These are phyloP conservation scores for Tolmerus cingulatus DNA, from an alignment of 2,888 invertebrate genomes.

Conservation along the genomic window DNA sequence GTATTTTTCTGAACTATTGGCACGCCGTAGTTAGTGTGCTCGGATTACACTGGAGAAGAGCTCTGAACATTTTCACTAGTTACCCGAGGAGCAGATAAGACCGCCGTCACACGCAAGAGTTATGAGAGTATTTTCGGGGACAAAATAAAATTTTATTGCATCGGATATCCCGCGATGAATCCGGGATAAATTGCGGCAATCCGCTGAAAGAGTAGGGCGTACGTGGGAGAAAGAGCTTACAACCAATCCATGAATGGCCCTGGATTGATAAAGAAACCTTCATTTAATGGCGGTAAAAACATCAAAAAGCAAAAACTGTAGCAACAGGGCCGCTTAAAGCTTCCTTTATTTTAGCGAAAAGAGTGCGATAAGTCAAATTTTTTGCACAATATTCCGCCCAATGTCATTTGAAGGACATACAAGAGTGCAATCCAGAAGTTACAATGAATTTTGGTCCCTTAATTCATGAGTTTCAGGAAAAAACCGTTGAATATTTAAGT, in stretches of 20 bases:
- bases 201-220: neutral
- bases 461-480: neutral
- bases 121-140: slow-evolving; percentile 29
- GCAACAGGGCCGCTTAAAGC: neutral
- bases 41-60: neutral
- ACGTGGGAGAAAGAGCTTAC: neutral
- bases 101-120: neutral
- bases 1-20: slow-evolving; percentile 12
- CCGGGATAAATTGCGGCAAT: neutral
- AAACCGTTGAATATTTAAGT: neutral
- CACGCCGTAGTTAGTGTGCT: neutral
- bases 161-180: slow-evolving; percentile 24
- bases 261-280: slow-evolving; percentile 13
- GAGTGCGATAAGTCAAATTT: neutral
- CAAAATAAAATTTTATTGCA: slow-evolving; percentile 28
- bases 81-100: neutral
- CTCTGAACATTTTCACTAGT: slow-evolving; percentile 1
- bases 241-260: neutral
- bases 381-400: neutral
- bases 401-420: neutral
- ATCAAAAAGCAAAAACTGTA: neutral
- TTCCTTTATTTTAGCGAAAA: neutral
- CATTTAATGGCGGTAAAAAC: neutral
- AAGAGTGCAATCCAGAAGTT: neutral
- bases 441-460: neutral